These are phyloP conservation scores for Elephantulus edwardii DNA, from an alignment of 2,113 vertebrate genomes.

Conservation along the genomic window DNA sequence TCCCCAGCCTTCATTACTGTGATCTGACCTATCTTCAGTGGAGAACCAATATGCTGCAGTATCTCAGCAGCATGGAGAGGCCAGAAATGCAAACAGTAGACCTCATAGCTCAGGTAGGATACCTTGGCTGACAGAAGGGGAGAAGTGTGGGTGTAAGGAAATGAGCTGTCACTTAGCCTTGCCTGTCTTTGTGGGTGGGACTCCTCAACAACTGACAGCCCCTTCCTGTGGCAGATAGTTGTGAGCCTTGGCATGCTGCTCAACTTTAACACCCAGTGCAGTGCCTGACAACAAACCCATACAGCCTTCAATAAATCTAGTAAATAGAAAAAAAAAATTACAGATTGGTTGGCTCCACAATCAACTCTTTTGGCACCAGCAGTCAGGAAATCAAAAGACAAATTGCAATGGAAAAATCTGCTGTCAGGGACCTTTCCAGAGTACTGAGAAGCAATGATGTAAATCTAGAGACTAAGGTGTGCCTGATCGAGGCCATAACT, in stretches of 20 bases:
- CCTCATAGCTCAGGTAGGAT: background rate
- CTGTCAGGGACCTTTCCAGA: too few relatives aligned
- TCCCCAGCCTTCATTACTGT: background rate
- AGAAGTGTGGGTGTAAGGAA: background rate
- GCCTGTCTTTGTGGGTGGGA: background rate
- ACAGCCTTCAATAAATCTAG: constrained; percentile 58
- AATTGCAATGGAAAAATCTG: too few relatives aligned
- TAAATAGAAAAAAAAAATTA: too few relatives aligned
- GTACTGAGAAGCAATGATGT: too few relatives aligned
- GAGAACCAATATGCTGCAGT: background rate
- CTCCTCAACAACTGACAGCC: background rate
- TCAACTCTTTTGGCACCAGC: too few relatives aligned
- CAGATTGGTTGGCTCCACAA: too few relatives aligned
- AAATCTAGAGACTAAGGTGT: too few relatives aligned
- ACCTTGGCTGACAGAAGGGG: background rate
- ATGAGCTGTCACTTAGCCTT: background rate
- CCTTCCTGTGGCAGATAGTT: background rate
- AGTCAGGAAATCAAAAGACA: too few relatives aligned
- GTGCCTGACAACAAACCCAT: too few relatives aligned
- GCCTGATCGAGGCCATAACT: too few relatives aligned
- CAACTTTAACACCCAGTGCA: too few relatives aligned
- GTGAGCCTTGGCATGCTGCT: background rate
- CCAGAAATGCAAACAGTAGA: background rate
- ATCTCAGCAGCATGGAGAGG: background rate
- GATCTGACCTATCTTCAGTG: background rate